Base-by-base conservation (phyloP, 1,140 invertebrate species). In the Pectinophora gossypiella region DNA sequence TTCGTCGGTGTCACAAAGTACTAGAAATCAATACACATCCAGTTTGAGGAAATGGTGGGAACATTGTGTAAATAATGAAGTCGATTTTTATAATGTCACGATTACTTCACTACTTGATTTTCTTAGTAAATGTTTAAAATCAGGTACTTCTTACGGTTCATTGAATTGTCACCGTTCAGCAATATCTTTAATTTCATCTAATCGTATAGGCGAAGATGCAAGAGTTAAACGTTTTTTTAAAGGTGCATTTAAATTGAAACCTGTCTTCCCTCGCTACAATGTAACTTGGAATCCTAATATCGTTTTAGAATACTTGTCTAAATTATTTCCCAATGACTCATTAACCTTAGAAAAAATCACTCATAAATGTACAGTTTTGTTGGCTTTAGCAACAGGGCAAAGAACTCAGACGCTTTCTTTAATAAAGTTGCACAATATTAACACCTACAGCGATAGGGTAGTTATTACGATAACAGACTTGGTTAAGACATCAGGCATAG, bases 161-260 rank as follows among this genome's bases (percentile, higher is more conserved):
- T 23, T 48, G 7, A 54, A 54, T 32, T 48, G 32, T 36, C 36
- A 54, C 35, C 15, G 52, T 13, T 54, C 52, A 1, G 52, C 52
- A 40, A 32, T 54, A 10, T 48, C 52, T 19, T 43, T 54, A 18
- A 44, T 54, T n/a, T 48, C 46, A 19, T 4, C 10, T n/a, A 48
- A 54, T 48, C 19, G 35, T 42, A 43, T 54, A 9, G 32, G 22
- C 22, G 15, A 48, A 13, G 20, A 54, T 15, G 20, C n/a, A 12
- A 35, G n/a, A 3, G 1, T 56, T 10, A 60, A 49, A 40, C 21
- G 58, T 23, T 60, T 60, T 40, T 53, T 55, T 50, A 51, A 55
- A 49, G 58, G 53, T 12, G 22, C 49, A 7, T 60, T 60, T 46
- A 55, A 42, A 45, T 23, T 51, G 27, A 51, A 48, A 16, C 57